A percentile compares a stretch with the other conserved stretches of the same genome.
phyloP scores from a whole-genome alignment of 2,797 vertebrate genomes.

The Bovichtus diacanthus region DNA sequence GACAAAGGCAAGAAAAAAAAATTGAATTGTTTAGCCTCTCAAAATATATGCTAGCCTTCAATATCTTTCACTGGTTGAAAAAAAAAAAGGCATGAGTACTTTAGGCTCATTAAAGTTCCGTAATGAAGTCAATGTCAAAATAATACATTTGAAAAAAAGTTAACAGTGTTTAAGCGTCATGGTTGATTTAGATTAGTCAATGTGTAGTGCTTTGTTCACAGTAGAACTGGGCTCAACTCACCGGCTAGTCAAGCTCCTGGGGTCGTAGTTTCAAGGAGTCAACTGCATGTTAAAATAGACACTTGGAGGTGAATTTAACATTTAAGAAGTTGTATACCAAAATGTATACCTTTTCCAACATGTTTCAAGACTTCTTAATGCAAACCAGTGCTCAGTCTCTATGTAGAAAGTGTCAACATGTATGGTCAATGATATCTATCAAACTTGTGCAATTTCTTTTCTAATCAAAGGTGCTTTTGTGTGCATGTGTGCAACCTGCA shows the following conservation, averaged over 20 bases:
- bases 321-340: conserved; percentile 69
- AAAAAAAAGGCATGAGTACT: conserved; percentile 65
- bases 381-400: conserved; percentile 72
- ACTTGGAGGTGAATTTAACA: conserved; percentile 61
- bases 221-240: conserved; percentile 72
- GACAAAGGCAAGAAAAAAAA: conserved; percentile 48
- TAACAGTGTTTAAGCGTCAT: conserved; percentile 73
- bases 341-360: conserved; percentile 64
- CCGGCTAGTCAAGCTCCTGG: conserved; percentile 64
- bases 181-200: conserved; percentile 78
- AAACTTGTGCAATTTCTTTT: conserved; percentile 78
- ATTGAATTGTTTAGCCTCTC: conserved; percentile 54
- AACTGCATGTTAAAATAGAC: conserved; percentile 75
- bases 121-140: conserved; percentile 69
- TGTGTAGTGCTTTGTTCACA: conserved; percentile 77
- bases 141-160: conserved; percentile 63
- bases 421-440: conserved; percentile 74
- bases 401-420: conserved; percentile 75
- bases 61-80: conserved; percentile 62
- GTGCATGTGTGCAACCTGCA: conserved; percentile 81
- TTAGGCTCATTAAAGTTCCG: conserved; percentile 64
- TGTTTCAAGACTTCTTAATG: conserved; percentile 69
- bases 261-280: conserved; percentile 53
- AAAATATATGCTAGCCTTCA: conserved; percentile 65
- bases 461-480: conserved; percentile 82